Evolutionary conservation across 2,113 vertebrate species (phyloP).

Genomic region (Pongo pygmaeus): DNA sequence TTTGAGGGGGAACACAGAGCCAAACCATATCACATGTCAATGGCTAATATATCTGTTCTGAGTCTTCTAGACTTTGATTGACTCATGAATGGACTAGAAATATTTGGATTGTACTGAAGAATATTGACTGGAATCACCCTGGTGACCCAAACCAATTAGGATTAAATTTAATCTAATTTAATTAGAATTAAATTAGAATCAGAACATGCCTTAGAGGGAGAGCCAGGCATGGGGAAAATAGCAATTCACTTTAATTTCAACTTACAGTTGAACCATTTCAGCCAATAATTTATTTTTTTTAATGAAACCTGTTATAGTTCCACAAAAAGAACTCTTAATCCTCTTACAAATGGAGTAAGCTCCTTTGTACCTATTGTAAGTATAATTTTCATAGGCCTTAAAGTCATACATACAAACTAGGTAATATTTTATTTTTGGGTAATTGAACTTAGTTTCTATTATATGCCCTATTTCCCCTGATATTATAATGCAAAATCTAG

Average conservation of each 20-base stretch:
- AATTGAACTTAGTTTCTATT: neutral
- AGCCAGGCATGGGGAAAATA: neutral
- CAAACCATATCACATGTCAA: neutral
- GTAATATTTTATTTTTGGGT: slow-evolving; percentile 16
- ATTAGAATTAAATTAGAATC: neutral
- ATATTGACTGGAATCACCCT: neutral
- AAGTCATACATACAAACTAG: neutral
- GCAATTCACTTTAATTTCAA: neutral
- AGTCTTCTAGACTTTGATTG: neutral
- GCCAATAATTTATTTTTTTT: neutral
- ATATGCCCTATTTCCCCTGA: neutral
- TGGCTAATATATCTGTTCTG: neutral
- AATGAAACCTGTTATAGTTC: neutral
- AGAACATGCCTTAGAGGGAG: neutral
- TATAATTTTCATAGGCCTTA: neutral
- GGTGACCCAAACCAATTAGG: neutral
- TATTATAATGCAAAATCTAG: neutral
- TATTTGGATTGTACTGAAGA: neutral
- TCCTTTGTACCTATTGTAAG: neutral
- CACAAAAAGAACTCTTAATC: neutral
- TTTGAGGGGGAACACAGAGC: too few species aligned
- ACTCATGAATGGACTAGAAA: neutral
- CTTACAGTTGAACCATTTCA: neutral
- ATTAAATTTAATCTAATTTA: too few species aligned
- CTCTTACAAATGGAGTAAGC: neutral